phyloP scores from a whole-genome alignment of 2,113 vertebrate genomes.

The Psittacara wagleri region DNA sequence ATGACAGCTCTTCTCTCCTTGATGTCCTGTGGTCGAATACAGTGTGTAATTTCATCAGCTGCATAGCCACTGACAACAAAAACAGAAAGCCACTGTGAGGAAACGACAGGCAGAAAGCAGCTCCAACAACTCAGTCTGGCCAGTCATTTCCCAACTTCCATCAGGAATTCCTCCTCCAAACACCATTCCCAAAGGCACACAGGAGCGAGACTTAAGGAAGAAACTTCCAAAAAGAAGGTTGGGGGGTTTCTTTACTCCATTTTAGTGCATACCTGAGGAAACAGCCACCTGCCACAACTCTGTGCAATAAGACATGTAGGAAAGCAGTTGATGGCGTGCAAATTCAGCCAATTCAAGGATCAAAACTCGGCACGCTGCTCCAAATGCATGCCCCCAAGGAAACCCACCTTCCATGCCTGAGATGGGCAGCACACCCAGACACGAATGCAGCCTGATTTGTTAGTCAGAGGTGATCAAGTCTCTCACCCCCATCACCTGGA shows the following conservation, averaged over 20 bases:
- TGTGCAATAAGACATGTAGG: background rate
- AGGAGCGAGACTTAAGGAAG: background rate
- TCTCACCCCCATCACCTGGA: background rate
- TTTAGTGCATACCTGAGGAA: background rate
- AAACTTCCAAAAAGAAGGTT: background rate
- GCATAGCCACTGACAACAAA: constrained; percentile 89
- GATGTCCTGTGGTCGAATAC: constrained; percentile 97
- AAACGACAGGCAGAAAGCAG: background rate
- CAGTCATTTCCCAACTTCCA: background rate
- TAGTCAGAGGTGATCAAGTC: background rate
- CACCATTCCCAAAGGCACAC: too few species aligned
- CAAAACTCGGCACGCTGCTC: background rate
- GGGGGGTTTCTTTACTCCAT: background rate
- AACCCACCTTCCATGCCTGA: background rate
- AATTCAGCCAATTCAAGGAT: background rate
- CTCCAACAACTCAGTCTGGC: background rate
- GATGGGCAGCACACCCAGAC: background rate
- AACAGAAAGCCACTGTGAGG: constrained; percentile 5
- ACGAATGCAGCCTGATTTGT: rapidly evolving
- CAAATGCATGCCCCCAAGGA: rapidly evolving
- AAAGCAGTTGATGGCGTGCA: background rate
- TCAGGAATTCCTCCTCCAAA: background rate
- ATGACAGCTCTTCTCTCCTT: constrained; percentile 95
- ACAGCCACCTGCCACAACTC: background rate
- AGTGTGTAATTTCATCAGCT: constrained; percentile 98